Base-by-base conservation (phyloP, 2,888 invertebrate genomes). In the Pristionchus maxplancki region DNA sequence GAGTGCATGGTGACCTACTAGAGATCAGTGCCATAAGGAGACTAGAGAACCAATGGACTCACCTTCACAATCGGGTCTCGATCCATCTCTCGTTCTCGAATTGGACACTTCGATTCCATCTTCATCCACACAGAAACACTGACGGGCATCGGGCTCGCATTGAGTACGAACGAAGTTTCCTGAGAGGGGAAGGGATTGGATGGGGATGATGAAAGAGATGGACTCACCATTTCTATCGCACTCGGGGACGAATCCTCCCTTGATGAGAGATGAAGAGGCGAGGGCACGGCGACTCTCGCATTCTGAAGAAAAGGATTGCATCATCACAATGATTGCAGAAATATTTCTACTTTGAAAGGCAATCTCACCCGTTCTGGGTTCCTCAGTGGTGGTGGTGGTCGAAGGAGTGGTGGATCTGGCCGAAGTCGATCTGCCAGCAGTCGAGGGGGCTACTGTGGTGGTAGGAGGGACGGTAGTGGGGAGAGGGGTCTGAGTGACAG, bases 41-140 rank as follows among this genome's bases (percentile, higher is more conserved):
- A 28, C 3, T 6, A 58, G 40, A 50, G 15, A 24, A 58, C 37
- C 44, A 9, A n/a, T 20, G 1, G 28, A 85, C 91, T 88, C 44
- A 94, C 94, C 91, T 48, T 91, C 92, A 84, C 94, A 94, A 89
- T 94, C 92, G n/a, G 94, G 94, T 81, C 91, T 89, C 0, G 58
- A 74, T 88, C 91, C 91, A 82, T 91, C 90, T 20, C 87, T 53
- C n/a, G 91, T 90, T n/a, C 95, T 90, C 48, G 94, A 94, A 89
- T 94, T 92, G 34, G 93, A 90, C 34, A 95, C 89, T 89, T 95
- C 95, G 83, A 93, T 93, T 84, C 95, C 95, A 24, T 91, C 89
- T 1, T 74, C 71, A 87, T 94, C 92, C 5, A 95, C 95, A 91
- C 95, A 95, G 95, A 95, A 95, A 91, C 95, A 95, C 91, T 95